Evolutionary conservation across 1,140 invertebrate species (phyloP), one percentile per base, ranked within the genome.

Genomic region (Eciton burchellii): DNA sequence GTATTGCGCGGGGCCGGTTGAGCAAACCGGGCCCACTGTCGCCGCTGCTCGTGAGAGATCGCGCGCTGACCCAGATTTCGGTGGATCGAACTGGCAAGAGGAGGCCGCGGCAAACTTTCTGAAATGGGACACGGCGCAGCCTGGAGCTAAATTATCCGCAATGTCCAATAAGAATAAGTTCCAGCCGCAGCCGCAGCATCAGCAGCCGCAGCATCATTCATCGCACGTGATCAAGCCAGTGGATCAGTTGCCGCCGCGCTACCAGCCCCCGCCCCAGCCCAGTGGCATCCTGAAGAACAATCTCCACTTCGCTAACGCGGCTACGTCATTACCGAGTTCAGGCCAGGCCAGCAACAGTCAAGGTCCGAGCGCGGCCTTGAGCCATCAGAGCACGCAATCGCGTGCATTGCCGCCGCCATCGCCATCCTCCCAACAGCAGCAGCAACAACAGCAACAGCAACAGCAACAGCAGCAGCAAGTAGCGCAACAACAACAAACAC

Each of bases 191-290:
- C 90, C 90, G 82, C 91, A 89, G 83, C 91, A 89, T 11, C 85
- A 83, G 49, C 87, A 84, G 41, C 76, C 63, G n/a, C 86, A 87
- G 52, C 84, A 87, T 43, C 84, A 84, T 82, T 71, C 88, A 41
- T 47, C 81, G 86, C 91, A 90, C 87, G 88, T 89, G 82, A 89
- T 91, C 49, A 92, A 91, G 79, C 72, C 88, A 81, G 88, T 90
- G 71, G 92, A 92, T 5, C 89, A 90, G 41, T 90, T 95, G 84
- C 95, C 95, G 56, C 96, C 96, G 35, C 93, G 95, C n/a, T 96
- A 96, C 87, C 95, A 96, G 86, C 95, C 95, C 54, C 96, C 96
- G 24, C 96, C 96, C 4, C 94, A 95, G 65, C 95, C 95, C 1
- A 91, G 92, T 45, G 94, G 95, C 8, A 95, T 95, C 66, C 90